These are phyloP conservation scores for Cariama cristata DNA, from an alignment of 2,113 vertebrate species.

Conservation along the genomic window DNA sequence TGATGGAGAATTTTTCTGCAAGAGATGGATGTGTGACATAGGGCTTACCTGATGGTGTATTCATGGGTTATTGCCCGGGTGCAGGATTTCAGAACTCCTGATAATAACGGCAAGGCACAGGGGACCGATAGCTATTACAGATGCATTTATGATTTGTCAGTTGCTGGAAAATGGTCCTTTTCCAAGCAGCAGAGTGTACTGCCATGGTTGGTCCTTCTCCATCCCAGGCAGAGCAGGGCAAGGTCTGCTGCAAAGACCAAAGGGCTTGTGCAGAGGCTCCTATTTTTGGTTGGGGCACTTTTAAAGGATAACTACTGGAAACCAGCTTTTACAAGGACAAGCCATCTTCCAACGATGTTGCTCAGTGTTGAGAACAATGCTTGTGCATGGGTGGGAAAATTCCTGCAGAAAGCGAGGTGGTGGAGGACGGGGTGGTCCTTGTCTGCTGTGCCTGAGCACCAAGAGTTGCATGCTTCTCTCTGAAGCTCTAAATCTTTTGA, in stretches of 20 bases:
- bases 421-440: not conserved
- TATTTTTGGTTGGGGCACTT: not conserved
- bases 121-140: not conserved
- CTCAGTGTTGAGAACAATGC: accelerated
- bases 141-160: not conserved
- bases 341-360: not conserved
- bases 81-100: not conserved
- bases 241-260: not conserved
- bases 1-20: not conserved
- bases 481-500: not conserved
- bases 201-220: not conserved
- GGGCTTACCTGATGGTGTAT: not conserved
- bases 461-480: not conserved
- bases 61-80: not conserved
- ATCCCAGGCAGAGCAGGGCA: not conserved
- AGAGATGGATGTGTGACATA: not conserved
- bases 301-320: not conserved
- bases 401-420: not conserved
- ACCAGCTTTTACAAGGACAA: not conserved
- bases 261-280: not conserved
- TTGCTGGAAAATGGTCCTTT: not conserved
- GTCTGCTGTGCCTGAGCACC: not conserved
- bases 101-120: accelerated
- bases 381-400: not conserved
- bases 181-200: too few relatives aligned